A percentile compares a stretch with the other conserved stretches of the same genome.
These are phyloP conservation scores for Diabrotica undecimpunctata DNA, from an alignment of 1,140 invertebrate genomes.

Conservation along the genomic window DNA sequence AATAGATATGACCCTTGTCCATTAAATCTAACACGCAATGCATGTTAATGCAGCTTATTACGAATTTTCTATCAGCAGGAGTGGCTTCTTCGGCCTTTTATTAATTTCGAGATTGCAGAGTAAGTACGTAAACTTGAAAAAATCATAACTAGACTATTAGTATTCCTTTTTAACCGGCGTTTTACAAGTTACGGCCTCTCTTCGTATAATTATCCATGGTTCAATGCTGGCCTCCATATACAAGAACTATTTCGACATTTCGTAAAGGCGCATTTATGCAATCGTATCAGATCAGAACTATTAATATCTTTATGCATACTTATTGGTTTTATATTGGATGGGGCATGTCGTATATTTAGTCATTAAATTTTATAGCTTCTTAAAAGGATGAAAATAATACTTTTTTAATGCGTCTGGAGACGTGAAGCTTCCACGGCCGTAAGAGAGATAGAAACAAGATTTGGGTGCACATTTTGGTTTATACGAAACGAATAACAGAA, in stretches of 20 bases:
- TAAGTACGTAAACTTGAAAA: not conserved
- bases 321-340: too few species aligned
- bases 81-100: not conserved
- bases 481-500: too few species aligned
- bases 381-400: too few species aligned
- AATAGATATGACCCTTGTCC: too few species aligned
- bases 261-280: slow-evolving; percentile 6
- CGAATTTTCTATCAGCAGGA: not conserved
- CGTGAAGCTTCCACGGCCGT: too few species aligned
- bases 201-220: slow-evolving; percentile 13
- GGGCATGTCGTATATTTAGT: too few species aligned
- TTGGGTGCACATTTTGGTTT: too few species aligned
- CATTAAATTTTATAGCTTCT: too few species aligned
- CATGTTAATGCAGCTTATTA: too few species aligned
- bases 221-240: slow-evolving; percentile 9
- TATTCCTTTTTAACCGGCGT: not conserved
- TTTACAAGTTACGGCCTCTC: slow-evolving; percentile 8
- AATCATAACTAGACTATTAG: slow-evolving; percentile 11
- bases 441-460: too few species aligned
- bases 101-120: slow-evolving; percentile 1
- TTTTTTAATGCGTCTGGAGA: too few species aligned
- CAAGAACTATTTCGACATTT: slow-evolving; percentile 2
- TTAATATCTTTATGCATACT: not conserved
- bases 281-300: not conserved
- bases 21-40: too few species aligned